Evolutionary conservation across 2,888 invertebrate genomes (phyloP).

Genomic region (Trissolcus japonicus): DNA sequence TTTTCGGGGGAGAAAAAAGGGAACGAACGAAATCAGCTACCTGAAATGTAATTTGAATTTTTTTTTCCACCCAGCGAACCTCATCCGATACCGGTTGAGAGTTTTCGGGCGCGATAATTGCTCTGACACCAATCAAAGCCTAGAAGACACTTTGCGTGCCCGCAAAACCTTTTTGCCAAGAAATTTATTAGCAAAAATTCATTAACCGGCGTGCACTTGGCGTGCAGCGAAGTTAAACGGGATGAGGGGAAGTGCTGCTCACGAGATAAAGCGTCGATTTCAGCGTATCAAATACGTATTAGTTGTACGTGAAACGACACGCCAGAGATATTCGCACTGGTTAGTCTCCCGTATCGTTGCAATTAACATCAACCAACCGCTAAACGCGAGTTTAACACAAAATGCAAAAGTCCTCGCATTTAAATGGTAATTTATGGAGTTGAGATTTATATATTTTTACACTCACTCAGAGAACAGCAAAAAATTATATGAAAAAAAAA

Average conservation of each 20-base stretch:
- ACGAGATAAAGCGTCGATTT: constrained; percentile 44
- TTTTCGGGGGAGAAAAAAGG: not conserved
- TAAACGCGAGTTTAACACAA: constrained; percentile 43
- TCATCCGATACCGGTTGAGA: constrained; percentile 20
- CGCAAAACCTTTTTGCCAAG: constrained; percentile 16
- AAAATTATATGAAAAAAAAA: no score
- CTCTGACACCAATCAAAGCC: constrained; percentile 12
- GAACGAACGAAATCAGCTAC: constrained; percentile 5
- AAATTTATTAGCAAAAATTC: constrained; percentile 48
- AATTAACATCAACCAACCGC: constrained; percentile 47
- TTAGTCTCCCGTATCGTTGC: constrained; percentile 37
- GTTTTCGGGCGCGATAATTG: constrained; percentile 41
- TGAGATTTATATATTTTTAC: no score
- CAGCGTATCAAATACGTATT: constrained; percentile 50
- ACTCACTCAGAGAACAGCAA: no score
- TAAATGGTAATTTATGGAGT: constrained; percentile 23
- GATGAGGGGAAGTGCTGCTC: constrained; percentile 27
- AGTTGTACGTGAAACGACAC: constrained; percentile 43
- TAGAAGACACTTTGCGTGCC: constrained; percentile 20
- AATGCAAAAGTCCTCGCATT: constrained; percentile 14
- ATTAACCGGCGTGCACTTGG: constrained; percentile 39
- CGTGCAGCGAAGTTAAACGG: constrained; percentile 17
- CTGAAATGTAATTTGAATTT: constrained; percentile 46
- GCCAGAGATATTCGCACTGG: constrained; percentile 29
- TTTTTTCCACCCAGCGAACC: constrained; percentile 30